A percentile compares a stretch with the other conserved stretches of the same genome.
These are phyloP conservation scores for Cantharis lateralis DNA, from an alignment of 2,888 invertebrate genomes.

Conservation along the genomic window DNA sequence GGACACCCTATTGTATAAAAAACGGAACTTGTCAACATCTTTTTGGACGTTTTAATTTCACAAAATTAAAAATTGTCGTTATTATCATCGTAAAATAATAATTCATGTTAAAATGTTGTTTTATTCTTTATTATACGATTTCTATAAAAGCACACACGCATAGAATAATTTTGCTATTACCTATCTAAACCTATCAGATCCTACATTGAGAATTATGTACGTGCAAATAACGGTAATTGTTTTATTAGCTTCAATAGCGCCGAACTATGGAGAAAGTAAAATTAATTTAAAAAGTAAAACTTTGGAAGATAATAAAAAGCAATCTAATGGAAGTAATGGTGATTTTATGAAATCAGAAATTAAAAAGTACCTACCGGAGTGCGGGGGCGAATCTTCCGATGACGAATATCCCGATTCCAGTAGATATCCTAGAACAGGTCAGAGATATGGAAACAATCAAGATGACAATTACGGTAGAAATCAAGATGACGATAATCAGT, in stretches of 20 bases:
- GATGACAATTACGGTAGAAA: background rate
- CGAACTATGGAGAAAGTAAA: constrained; percentile 4
- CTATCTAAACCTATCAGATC: background rate
- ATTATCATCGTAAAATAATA: background rate
- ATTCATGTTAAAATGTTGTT: background rate
- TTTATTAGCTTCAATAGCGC: background rate
- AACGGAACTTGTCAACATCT: constrained; percentile 7
- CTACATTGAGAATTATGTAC: background rate
- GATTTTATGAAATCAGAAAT: constrained; percentile 40
- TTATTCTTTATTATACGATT: background rate
- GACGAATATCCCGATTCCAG: constrained; percentile 23
- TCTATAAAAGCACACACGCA: background rate
- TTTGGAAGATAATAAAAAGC: background rate
- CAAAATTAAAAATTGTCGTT: background rate
- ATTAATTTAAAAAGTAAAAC: background rate
- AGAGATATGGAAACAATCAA: background rate
- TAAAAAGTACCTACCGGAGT: constrained; percentile 43
- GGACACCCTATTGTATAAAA: background rate
- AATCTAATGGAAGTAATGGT: constrained; percentile 23
- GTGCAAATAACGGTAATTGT: background rate
- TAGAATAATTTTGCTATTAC: background rate
- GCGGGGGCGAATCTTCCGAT: constrained; percentile 38
- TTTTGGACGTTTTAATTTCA: constrained; percentile 9
- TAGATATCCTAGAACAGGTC: background rate
- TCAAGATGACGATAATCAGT: background rate